Conservation (phyloP, 2,797 vertebrate species). For the Lagocephalus sceleratus region DNA sequence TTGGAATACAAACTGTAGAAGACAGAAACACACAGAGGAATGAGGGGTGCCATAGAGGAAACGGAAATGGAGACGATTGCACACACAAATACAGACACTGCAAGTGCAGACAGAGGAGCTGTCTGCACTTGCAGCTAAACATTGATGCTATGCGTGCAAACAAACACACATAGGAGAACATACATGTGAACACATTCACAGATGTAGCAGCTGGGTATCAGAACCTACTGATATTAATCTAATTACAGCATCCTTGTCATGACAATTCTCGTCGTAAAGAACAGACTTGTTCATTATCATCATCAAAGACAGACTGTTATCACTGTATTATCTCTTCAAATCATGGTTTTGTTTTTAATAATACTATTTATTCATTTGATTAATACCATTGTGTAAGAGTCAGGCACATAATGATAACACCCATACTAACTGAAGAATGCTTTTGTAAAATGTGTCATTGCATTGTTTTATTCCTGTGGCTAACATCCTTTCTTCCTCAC, state of each 20-base stretch:
- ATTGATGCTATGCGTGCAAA: too few relatives aligned
- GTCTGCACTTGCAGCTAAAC: constrained; percentile 38
- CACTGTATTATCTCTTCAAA: constrained; percentile 62
- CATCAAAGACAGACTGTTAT: constrained; percentile 61
- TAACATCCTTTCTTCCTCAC: constrained; percentile 16
- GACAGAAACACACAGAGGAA: constrained; percentile 7
- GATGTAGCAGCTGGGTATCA: constrained; percentile 42
- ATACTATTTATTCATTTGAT: constrained; percentile 59
- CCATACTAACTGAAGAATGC: constrained; percentile 28
- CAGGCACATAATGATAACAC: constrained; percentile 35
- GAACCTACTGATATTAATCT: constrained; percentile 73
- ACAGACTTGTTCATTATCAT: constrained; percentile 69
- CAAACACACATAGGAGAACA: constrained; percentile 7
- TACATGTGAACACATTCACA: constrained; percentile 8
- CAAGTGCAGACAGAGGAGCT: constrained; percentile 35
- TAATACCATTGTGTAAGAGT: too few relatives aligned
- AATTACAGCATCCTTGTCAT: constrained; percentile 77
- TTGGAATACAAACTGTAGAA: constrained; percentile 22
- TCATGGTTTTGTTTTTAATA: constrained; percentile 64
- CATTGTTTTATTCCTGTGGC: constrained; percentile 47
- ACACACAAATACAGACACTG: constrained; percentile 47
- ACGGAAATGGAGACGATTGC: constrained; percentile 27
- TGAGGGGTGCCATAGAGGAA: constrained; percentile 23
- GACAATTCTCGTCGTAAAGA: constrained; percentile 65
- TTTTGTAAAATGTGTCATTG: constrained; percentile 34